Evolutionary conservation across 2,888 invertebrate species (phyloP).

Genomic region (Leptopilina myrica): DNA sequence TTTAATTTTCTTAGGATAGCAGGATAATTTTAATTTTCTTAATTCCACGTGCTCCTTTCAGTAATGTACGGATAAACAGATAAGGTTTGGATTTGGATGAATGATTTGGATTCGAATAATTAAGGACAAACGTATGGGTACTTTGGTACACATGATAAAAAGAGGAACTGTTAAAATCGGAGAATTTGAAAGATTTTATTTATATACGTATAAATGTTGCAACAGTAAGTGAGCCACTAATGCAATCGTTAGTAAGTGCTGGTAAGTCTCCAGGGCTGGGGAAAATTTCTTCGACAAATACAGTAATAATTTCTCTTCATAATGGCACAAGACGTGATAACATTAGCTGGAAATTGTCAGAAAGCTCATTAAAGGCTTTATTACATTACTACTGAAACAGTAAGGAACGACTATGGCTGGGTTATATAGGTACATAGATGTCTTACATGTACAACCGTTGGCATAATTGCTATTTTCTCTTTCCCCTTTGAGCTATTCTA

Average conservation of each 20-base stretch:
- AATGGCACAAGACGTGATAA: constrained; percentile 51
- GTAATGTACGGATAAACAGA: too few relatives aligned
- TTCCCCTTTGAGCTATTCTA: neutral
- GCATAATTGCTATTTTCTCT: neutral
- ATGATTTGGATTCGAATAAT: too few relatives aligned
- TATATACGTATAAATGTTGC: neutral
- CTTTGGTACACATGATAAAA: too few relatives aligned
- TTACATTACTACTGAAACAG: constrained; percentile 44
- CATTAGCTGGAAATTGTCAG: constrained; percentile 52
- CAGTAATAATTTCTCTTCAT: constrained; percentile 53
- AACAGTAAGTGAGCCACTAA: neutral
- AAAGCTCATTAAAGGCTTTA: constrained; percentile 64
- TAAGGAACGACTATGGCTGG: neutral
- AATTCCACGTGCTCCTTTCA: too few relatives aligned
- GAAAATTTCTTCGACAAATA: constrained; percentile 53
- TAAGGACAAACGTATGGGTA: too few relatives aligned
- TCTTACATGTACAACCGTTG: neutral
- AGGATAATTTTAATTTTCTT: too few relatives aligned
- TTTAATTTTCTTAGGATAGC: too few relatives aligned
- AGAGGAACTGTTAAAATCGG: too few relatives aligned
- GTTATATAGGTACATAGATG: neutral
- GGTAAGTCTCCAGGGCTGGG: neutral
- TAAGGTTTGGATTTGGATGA: too few relatives aligned
- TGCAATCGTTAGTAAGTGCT: neutral
- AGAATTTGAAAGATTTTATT: too few relatives aligned